Conservation (phyloP, 2,797 vertebrate genomes). For the Enteromius trimaculatus region DNA sequence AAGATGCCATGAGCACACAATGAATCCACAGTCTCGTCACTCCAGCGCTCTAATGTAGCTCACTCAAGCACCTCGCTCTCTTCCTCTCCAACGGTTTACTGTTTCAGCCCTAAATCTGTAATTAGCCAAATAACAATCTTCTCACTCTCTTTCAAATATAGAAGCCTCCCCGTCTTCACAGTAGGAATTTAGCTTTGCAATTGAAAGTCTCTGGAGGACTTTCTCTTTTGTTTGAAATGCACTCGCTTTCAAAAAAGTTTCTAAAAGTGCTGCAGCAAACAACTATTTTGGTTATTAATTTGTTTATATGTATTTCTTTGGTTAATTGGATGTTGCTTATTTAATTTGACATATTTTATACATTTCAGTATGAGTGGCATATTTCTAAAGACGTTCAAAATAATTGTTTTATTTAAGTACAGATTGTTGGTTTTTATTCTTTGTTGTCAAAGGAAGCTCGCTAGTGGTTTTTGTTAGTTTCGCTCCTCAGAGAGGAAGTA, state of each 20-base stretch:
- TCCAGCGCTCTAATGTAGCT: conserved; percentile 67
- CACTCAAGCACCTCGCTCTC: conserved; percentile 66
- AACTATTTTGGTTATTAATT: background rate
- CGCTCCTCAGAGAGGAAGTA: conserved; percentile 65
- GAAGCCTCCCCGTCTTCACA: conserved; percentile 66
- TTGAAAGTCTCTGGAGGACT: conserved; percentile 43
- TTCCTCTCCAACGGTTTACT: conserved; percentile 71
- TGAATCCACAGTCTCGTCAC: conserved; percentile 69
- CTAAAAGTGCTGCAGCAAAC: background rate
- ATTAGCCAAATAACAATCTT: conserved; percentile 72
- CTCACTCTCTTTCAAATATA: conserved; percentile 67
- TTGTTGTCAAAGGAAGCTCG: conserved; percentile 31
- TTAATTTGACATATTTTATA: background rate
- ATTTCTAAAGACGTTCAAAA: too few relatives aligned
- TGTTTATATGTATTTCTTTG: background rate
- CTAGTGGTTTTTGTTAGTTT: conserved; percentile 30
- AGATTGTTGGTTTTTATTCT: conserved; percentile 53
- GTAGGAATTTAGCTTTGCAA: conserved; percentile 44
- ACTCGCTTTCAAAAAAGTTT: conserved; percentile 1
- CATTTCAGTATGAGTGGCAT: background rate
- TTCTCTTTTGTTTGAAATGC: conserved; percentile 22
- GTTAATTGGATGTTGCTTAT: background rate
- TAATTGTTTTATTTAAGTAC: too few relatives aligned
- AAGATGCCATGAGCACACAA: conserved; percentile 77
- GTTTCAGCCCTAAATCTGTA: conserved; percentile 74